Evolutionary conservation across 2,113 vertebrate genomes (phyloP), one percentile per base, ranked within the genome.

Genomic region (Microcebus murinus): DNA sequence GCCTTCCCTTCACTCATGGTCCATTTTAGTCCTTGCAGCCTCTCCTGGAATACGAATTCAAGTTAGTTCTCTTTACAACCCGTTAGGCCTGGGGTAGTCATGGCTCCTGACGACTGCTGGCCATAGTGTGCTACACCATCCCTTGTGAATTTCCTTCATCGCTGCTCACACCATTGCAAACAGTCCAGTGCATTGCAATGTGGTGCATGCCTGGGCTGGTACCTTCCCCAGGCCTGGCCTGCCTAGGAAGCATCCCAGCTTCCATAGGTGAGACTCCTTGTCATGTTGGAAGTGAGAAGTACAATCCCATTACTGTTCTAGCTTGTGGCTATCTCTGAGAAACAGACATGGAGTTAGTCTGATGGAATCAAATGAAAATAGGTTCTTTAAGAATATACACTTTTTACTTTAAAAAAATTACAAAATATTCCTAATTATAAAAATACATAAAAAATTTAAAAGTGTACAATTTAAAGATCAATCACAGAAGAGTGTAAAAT

Each of bases 341-440:
- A 87, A 71, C 20, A 52, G 59, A 70, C 65, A 52, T 70, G 39
- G 76, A 77, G 39, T 36, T 31, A 39, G 27, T 91, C 59, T 36
- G 71, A 63, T 50, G 12, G 36, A n/a, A 88, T 61, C 74, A 74
- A 45, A 79, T 12, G 70, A 45, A 84, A 84, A 83, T n/a, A 45
- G 31, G 4, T 76, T 67, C 4, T 45, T 82, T 48, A 61, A 70
- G 77, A 45, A 82, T 17, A 39, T 67, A 48, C 65, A n/a, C 48
- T 27, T 73, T 90, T 83, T 50, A 59, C 45, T 87, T 52, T 5
- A 84, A 82, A 27, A 82, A 87, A 59, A 50, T 61, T 70, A 55
- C 6, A 63, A 89, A 93, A 67, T 92, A 57, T 50, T 93, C 29
- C 59, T 87, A 70, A 86, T 68, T 82, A 48, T n/a, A 85, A 63